These are phyloP conservation scores for Bilobella aurantiaca DNA, from an alignment of 1,140 invertebrate genomes.

Conservation along the genomic window DNA sequence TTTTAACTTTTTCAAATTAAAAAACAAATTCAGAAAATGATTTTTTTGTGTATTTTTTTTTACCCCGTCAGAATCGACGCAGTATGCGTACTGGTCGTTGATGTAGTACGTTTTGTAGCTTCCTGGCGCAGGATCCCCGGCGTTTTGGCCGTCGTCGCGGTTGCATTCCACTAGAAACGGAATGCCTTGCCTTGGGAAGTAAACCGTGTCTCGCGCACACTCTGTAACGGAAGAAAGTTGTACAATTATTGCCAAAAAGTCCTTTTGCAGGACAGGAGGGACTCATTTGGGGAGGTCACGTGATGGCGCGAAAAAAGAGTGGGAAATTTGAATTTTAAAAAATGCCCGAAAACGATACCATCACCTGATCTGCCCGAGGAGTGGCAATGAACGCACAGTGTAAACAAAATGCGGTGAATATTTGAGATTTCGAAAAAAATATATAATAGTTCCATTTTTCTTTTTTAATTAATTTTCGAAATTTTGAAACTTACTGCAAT, in stretches of 20 bases:
- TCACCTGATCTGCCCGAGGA: no score
- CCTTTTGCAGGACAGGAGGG: no score
- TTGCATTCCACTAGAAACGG: not conserved
- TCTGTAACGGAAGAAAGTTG: not conserved
- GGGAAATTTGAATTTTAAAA: not conserved
- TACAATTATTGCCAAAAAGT: no score
- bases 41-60: not conserved
- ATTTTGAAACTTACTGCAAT: constrained; percentile 9
- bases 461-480: no score
- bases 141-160: not conserved
- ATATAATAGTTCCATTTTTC: no score
- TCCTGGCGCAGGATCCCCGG: not conserved
- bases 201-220: constrained; percentile 8
- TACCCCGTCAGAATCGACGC: constrained; percentile 20
- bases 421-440: no score
- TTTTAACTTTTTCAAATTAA: not conserved
- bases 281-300: not conserved
- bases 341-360: no score
- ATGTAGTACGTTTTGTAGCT: not conserved
- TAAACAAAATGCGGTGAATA: no score
- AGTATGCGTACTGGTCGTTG: not conserved
- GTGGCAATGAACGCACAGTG: no score
- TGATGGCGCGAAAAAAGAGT: not conserved
- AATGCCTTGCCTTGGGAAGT: not conserved
- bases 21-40: not conserved